Evolutionary conservation across 1,140 invertebrate genomes (phyloP).

Genomic region (Heterodera carotae): DNA sequence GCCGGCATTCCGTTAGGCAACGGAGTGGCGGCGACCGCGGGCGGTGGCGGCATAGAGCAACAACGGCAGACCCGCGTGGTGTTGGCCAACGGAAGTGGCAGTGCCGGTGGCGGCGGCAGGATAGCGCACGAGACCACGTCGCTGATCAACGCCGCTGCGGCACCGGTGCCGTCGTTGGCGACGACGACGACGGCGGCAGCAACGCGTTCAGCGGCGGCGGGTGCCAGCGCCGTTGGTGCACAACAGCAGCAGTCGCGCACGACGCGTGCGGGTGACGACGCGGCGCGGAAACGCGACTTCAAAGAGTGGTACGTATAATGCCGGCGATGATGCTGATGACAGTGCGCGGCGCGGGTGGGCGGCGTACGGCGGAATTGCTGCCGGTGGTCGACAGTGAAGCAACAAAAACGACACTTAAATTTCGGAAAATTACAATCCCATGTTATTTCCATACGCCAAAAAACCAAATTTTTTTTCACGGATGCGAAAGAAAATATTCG

Average conservation of each 20-base stretch:
- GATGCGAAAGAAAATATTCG: no score
- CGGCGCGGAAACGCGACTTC: conserved; percentile 8
- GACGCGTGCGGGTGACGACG: not conserved
- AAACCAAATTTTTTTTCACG: no score
- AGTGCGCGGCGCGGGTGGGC: no score
- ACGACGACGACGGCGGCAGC: no score
- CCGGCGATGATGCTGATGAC: no score
- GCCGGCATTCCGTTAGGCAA: not conserved
- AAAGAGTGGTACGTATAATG: conserved; percentile 15
- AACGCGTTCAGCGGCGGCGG: not conserved
- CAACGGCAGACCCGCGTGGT: conserved; percentile 6
- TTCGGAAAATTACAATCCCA: no score
- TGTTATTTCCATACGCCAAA: no score
- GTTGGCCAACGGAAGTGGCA: not conserved
- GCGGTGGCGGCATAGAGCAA: not conserved
- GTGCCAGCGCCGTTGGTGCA: not conserved
- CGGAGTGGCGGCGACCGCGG: not conserved
- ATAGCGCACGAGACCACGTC: not conserved
- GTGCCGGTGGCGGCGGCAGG: not conserved
- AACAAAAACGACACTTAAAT: no score
- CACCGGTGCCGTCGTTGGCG: not conserved
- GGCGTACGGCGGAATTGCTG: no score
- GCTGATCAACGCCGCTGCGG: conserved; percentile 1
- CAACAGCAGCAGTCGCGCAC: not conserved
- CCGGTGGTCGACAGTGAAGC: no score